Evolutionary conservation across 2,113 vertebrate species (phyloP).

Genomic region (Apistogramma diplotaenia): DNA sequence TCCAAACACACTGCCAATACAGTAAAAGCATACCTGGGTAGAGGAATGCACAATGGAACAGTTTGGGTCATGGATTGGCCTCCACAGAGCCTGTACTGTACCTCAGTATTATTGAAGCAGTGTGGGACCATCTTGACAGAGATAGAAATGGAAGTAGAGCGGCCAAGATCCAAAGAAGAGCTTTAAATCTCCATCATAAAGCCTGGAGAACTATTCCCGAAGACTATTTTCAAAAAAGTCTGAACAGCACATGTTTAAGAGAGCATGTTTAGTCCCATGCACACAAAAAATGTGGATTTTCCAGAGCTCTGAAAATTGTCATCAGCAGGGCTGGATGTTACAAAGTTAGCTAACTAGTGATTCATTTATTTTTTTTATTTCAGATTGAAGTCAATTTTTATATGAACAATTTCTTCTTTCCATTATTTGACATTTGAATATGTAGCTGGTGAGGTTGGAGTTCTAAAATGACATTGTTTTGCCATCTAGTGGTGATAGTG

Average conservation of each 20-base stretch:
- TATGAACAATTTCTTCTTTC: slow-evolving; percentile 38
- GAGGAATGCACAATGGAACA: not conserved
- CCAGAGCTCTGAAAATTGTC: too few species aligned
- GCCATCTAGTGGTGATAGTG: slow-evolving; percentile 56
- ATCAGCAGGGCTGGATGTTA: too few species aligned
- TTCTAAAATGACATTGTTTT: not conserved
- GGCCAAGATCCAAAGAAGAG: not conserved
- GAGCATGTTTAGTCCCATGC: too few species aligned
- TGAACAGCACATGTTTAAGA: too few species aligned
- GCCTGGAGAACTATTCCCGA: too few species aligned
- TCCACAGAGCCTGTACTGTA: not conserved
- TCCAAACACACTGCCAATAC: too few species aligned
- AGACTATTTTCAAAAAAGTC: too few species aligned
- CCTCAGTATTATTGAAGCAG: not conserved
- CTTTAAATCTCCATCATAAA: not conserved
- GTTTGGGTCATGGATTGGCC: not conserved
- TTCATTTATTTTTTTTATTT: too few species aligned
- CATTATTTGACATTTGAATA: slow-evolving; percentile 96
- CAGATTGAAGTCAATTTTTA: too few species aligned
- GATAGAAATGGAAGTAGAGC: not conserved
- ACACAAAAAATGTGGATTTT: too few species aligned
- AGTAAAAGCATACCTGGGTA: too few species aligned
- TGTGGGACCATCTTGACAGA: rapidly evolving
- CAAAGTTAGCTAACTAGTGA: too few species aligned
- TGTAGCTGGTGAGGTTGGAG: slow-evolving; percentile 91